phyloP scores from a whole-genome alignment of 2,113 vertebrate species.

The Rhinopithecus roxellana region DNA sequence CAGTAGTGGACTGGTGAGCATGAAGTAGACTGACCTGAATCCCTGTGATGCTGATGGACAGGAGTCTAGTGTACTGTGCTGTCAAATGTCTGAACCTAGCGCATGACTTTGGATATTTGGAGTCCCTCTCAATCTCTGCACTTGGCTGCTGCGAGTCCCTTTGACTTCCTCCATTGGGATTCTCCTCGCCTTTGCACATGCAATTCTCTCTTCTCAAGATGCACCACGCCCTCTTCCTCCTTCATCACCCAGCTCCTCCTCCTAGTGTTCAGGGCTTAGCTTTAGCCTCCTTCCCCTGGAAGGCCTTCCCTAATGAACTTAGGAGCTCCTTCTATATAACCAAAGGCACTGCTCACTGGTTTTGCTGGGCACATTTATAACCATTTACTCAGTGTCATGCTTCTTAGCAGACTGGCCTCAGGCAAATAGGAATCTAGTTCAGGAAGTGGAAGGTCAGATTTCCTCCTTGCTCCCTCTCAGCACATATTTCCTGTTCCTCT shows the following conservation, averaged over 20 bases:
- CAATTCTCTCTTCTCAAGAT: background rate
- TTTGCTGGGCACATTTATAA: background rate
- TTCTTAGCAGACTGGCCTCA: background rate
- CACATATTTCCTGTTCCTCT: background rate
- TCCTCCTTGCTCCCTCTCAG: accelerated
- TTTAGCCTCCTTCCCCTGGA: background rate
- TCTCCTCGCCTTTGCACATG: background rate
- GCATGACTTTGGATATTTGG: background rate
- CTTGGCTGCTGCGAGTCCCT: background rate
- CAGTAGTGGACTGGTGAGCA: background rate
- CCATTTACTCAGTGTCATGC: background rate
- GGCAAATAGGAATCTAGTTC: background rate
- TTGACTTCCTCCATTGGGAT: background rate
- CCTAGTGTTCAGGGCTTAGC: background rate
- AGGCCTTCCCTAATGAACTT: background rate
- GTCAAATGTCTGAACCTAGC: background rate
- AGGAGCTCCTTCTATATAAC: background rate
- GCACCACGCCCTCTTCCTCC: background rate
- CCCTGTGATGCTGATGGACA: background rate
- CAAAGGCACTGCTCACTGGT: background rate
- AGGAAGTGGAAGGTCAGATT: background rate
- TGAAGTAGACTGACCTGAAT: background rate
- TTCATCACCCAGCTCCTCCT: background rate
- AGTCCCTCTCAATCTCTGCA: background rate
- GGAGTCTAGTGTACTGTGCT: background rate